Evolutionary conservation across 2,888 invertebrate species (phyloP).

Genomic region (Linyphia triangularis): DNA sequence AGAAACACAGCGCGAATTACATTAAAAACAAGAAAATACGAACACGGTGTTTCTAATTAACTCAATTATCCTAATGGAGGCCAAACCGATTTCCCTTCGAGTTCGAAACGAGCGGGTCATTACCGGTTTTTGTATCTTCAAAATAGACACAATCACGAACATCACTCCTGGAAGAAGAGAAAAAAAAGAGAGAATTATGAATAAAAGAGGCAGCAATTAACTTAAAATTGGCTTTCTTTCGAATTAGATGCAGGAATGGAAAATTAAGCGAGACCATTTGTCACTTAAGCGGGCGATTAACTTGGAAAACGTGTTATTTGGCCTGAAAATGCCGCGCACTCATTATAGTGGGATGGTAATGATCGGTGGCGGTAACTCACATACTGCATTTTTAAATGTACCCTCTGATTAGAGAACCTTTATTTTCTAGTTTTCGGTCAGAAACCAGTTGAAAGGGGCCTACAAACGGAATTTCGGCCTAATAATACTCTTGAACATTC

Average conservation of each 20-base stretch:
- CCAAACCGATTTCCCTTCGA: background rate
- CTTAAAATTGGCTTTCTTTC: constrained; percentile 32
- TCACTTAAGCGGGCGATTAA: constrained; percentile 54
- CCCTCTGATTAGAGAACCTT: too few species aligned
- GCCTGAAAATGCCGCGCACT: constrained; percentile 10
- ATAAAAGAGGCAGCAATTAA: constrained; percentile 37
- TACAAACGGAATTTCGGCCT: too few species aligned
- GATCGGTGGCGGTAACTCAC: constrained; percentile 43
- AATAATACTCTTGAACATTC: too few species aligned
- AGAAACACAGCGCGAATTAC: background rate
- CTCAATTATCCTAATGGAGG: background rate
- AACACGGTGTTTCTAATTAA: background rate
- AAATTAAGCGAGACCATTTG: constrained; percentile 56
- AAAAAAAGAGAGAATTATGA: constrained; percentile 13
- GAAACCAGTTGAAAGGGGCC: too few species aligned
- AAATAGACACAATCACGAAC: background rate
- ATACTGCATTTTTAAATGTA: background rate
- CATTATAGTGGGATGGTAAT: constrained; percentile 57
- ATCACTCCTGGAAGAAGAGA: background rate
- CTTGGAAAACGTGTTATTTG: constrained; percentile 54
- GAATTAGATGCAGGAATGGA: constrained; percentile 15
- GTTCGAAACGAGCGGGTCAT: background rate
- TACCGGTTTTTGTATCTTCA: constrained; percentile 23
- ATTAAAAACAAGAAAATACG: background rate
- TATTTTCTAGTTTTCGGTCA: too few species aligned